Evolutionary conservation across 2,113 vertebrate species (phyloP), one percentile per base, ranked within the genome.

Genomic region (Uropsilus gracilis): DNA sequence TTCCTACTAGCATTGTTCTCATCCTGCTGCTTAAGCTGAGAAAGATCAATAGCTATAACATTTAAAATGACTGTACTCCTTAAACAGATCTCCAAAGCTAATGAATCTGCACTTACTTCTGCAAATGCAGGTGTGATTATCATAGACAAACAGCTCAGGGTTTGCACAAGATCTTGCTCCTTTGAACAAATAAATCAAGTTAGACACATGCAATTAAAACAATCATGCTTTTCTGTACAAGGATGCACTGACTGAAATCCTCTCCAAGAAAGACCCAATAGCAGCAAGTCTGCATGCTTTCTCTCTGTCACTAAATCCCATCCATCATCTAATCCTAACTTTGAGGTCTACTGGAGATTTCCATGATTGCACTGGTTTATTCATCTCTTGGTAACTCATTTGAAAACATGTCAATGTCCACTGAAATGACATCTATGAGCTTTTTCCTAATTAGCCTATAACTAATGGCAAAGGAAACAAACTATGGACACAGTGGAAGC

Each of bases 21-120:
- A 97, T 99, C 99, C 97, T 99, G 99, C 97, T 99, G 98, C 97
- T 99, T 99, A 96, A 99, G 98, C 99, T 99, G 92, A 68, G 82
- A 77, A 20, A 97, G 68, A 97, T 2, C 46, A 89, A 87, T 42
- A n/a, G 44, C 5, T 87, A 28, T 75, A 39, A 96, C 48, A 66
- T 97, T 93, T 48, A 0, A 94, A 95, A 76, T 39, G 14, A 82
- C 34, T 24, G 37, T 72, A 55, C 12, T 55, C 90, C 63, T 91
- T 84, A 80, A 80, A 83, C 10, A 93, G n/a, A 71, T 77, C 87
- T 2, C 8, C 63, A 92, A 61, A 80, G 24, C 48, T 88, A 69
- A 96, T 57, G 68, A 88, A 82, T 42, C 13, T 34, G 24, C 34
- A 95, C 98, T 96, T 90, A 99, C 99, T 99, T 99, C 99, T 89